Evolutionary conservation across 2,113 vertebrate species (phyloP).

Genomic region (Pollachius pollachius): DNA sequence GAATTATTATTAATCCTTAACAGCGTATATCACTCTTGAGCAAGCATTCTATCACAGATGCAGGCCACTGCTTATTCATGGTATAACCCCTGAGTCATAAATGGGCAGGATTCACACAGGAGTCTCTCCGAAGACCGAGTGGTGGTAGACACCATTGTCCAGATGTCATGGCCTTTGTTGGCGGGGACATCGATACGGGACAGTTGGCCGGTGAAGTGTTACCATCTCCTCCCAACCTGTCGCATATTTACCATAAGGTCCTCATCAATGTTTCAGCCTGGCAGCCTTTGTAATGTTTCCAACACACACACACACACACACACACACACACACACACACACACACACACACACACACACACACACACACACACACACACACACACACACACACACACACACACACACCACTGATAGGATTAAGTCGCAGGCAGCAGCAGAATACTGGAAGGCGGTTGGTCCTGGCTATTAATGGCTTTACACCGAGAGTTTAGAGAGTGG

Average conservation of each 20-base stretch:
- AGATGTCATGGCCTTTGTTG: slow-evolving; percentile 40
- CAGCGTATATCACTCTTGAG: too few species aligned
- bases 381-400: not conserved
- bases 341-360: not conserved
- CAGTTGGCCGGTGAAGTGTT: slow-evolving; percentile 37
- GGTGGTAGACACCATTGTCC: not conserved
- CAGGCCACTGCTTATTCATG: too few species aligned
- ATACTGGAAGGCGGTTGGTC: too few species aligned
- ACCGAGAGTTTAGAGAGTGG: too few species aligned
- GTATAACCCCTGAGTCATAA: too few species aligned
- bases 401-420: not conserved
- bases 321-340: not conserved
- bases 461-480: too few species aligned
- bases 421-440: not conserved
- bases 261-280: slow-evolving; percentile 43
- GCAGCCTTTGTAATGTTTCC: slow-evolving; percentile 1
- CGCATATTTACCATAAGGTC: slow-evolving; percentile 50
- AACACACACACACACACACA: not conserved
- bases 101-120: too few species aligned
- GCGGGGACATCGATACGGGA: slow-evolving; percentile 38
- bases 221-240: not conserved
- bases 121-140: too few species aligned
- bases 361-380: not conserved
- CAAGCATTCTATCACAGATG: too few species aligned
- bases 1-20: too few species aligned